A percentile compares a stretch with the other conserved stretches of the same genome.
These are phyloP conservation scores for Lacanobia wlatinum DNA, from an alignment of 2,888 invertebrate species.

Conservation along the genomic window DNA sequence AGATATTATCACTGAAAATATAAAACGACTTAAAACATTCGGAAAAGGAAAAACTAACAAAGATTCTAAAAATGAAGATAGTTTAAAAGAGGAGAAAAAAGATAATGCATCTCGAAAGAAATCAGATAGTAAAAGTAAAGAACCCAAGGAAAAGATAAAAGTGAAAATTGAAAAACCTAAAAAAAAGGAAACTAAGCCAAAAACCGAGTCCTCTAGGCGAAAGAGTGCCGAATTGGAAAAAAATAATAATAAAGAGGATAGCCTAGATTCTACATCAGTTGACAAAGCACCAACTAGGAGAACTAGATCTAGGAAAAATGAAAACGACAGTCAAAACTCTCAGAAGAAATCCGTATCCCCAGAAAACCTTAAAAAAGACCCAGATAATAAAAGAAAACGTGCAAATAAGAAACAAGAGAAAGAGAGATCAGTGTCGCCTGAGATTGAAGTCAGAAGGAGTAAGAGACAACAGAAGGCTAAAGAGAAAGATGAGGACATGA, in stretches of 20 bases:
- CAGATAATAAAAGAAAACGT: slow-evolving; percentile 45
- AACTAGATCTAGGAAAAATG: slow-evolving; percentile 70
- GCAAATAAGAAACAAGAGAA: slow-evolving; percentile 50
- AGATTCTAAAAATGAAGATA: slow-evolving; percentile 53
- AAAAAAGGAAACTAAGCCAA: slow-evolving; percentile 49
- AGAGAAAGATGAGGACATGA: slow-evolving; percentile 61
- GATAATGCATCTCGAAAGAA: slow-evolving; percentile 40
- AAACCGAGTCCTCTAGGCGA: slow-evolving; percentile 26
- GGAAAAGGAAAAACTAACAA: slow-evolving; percentile 70
- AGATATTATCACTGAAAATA: slow-evolving; percentile 81
- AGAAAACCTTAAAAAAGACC: slow-evolving; percentile 48
- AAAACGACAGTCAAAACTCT: slow-evolving; percentile 48
- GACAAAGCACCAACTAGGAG: slow-evolving; percentile 52
- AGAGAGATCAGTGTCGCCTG: slow-evolving; percentile 62
- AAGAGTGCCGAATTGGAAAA: slow-evolving; percentile 48
- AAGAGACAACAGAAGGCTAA: slow-evolving; percentile 73
- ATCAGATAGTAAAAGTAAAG: slow-evolving; percentile 39
- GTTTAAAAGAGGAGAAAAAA: slow-evolving; percentile 33
- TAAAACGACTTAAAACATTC: slow-evolving; percentile 77
- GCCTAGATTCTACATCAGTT: slow-evolving; percentile 37
- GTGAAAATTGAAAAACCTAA: slow-evolving; percentile 61
- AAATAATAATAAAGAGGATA: slow-evolving; percentile 25
- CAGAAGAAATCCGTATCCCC: slow-evolving; percentile 40
- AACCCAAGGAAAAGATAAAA: slow-evolving; percentile 60
- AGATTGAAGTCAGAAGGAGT: slow-evolving; percentile 77